These are phyloP conservation scores for Nerophis ophidion DNA, from an alignment of 2,113 vertebrate species.

Conservation along the genomic window DNA sequence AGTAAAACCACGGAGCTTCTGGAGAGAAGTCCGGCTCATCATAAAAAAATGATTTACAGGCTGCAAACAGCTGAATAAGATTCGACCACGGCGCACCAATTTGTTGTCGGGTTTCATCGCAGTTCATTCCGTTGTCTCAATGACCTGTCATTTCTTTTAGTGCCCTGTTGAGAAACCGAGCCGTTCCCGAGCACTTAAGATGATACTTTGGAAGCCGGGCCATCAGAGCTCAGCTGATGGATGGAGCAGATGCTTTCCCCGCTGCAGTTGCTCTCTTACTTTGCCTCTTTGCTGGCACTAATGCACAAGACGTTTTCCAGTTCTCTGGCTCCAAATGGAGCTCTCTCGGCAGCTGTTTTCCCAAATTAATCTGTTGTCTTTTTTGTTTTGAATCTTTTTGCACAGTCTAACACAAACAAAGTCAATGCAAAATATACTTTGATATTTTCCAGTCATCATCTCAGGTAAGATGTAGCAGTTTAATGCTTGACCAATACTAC, in stretches of 20 bases:
- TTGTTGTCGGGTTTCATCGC: slow-evolving; percentile 54
- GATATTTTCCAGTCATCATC: too few relatives aligned
- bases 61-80: slow-evolving; percentile 66
- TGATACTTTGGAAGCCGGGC: slow-evolving; percentile 36
- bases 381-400: not conserved
- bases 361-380: slow-evolving; percentile 17
- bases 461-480: not conserved
- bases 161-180: slow-evolving; percentile 44
- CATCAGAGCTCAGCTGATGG: slow-evolving; percentile 36
- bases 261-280: slow-evolving; percentile 10
- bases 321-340: slow-evolving; percentile 40
- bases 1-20: slow-evolving; percentile 46
- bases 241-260: slow-evolving; percentile 37
- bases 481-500: slow-evolving; percentile 9
- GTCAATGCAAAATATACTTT: not conserved
- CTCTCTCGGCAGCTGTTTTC: slow-evolving; percentile 33
- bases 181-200: slow-evolving; percentile 43
- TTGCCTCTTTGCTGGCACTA: slow-evolving; percentile 32
- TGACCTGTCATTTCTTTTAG: slow-evolving; percentile 62
- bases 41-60: slow-evolving; percentile 64
- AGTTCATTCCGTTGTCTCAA: slow-evolving; percentile 56
- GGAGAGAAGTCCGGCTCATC: slow-evolving; percentile 43
- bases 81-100: slow-evolving; percentile 52
- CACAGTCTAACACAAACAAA: not conserved
- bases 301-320: slow-evolving; percentile 30